These are phyloP conservation scores for Drosophila willistoni DNA, from an alignment of 1,140 invertebrate species.

Conservation along the genomic window DNA sequence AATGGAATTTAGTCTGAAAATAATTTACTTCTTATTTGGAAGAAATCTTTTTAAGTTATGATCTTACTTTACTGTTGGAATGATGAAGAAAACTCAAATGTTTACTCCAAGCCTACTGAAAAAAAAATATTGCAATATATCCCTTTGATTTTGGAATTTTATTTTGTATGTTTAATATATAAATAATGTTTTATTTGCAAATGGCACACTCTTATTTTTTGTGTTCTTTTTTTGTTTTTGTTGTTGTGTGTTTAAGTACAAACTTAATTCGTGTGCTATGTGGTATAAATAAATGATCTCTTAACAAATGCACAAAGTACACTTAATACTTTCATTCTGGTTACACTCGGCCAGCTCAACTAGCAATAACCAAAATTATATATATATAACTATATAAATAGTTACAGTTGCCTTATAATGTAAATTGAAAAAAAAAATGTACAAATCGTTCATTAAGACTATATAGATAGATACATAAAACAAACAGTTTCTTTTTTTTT, in stretches of 20 bases:
- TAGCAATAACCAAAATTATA: constrained; percentile 24
- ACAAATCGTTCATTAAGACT: constrained; percentile 39
- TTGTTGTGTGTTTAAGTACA: constrained; percentile 52
- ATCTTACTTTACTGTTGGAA: background rate
- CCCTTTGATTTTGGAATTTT: constrained; percentile 17
- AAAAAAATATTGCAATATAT: background rate
- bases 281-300: constrained; percentile 38
- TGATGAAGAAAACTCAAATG: background rate
- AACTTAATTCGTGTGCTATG: constrained; percentile 31
- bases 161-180: constrained; percentile 38
- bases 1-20: no score
- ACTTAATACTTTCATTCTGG: constrained; percentile 63
- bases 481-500: constrained; percentile 20
- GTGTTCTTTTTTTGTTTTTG: constrained; percentile 5
- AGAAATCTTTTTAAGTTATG: no score
- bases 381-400: constrained; percentile 37
- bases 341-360: constrained; percentile 46
- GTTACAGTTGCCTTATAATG: constrained; percentile 49
- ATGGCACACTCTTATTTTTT: constrained; percentile 59
- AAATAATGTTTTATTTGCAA: constrained; percentile 48
- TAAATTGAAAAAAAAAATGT: constrained; percentile 61
- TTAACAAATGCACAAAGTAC: constrained; percentile 77
- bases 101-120: background rate
- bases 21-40: no score
- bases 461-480: constrained; percentile 29